These are phyloP conservation scores for Drosophila aff. DNA, from an alignment of 1,140 invertebrate species.

Conservation along the genomic window DNA sequence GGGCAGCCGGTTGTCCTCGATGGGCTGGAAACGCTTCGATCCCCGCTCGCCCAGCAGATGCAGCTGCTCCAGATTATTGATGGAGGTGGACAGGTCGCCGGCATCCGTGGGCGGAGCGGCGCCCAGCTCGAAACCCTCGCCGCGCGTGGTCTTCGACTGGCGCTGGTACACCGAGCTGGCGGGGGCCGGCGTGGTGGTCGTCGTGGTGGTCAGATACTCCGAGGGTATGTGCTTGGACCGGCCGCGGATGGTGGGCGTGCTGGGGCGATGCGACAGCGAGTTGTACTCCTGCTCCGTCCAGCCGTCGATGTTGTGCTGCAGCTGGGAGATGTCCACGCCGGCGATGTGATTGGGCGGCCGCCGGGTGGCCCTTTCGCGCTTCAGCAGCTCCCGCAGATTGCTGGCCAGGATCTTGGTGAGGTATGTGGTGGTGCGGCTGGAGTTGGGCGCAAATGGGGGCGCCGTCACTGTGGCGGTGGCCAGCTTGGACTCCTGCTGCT, in stretches of 20 bases:
- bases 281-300: conserved; percentile 93
- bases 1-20: conserved; percentile 67
- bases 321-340: conserved; percentile 89
- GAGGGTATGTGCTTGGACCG: conserved; percentile 91
- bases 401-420: conserved; percentile 82
- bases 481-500: conserved; percentile 85
- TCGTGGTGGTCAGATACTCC: conserved; percentile 90
- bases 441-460: conserved; percentile 57
- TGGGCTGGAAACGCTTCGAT: conserved; percentile 57
- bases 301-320: conserved; percentile 93
- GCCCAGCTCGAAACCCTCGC: conserved; percentile 63
- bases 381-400: conserved; percentile 76
- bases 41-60: conserved; percentile 49
- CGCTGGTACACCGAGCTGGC: conserved; percentile 36
- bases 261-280: conserved; percentile 86
- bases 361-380: conserved; percentile 72
- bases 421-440: conserved; percentile 65
- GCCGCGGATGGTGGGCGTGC: conserved; percentile 87
- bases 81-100: conserved; percentile 68
- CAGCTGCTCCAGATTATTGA: conserved; percentile 77
- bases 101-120: conserved; percentile 69
- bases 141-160: conserved; percentile 75
- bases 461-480: conserved; percentile 73
- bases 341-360: conserved; percentile 77
- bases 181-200: conserved; percentile 58